Base-by-base conservation (phyloP, 1,140 invertebrate species). In the Cydia pomonella region DNA sequence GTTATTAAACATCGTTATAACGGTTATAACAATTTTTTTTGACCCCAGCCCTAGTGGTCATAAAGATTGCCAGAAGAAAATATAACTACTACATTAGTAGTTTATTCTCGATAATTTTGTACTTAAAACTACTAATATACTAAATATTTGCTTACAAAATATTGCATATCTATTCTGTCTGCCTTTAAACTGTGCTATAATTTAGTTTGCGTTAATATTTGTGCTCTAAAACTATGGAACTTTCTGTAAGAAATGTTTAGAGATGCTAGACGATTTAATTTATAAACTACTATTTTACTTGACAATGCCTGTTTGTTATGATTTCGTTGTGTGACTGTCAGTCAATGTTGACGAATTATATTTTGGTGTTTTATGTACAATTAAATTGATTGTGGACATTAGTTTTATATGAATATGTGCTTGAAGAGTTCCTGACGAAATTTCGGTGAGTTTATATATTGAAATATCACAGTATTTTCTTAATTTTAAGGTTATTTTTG, bases 271-370 rank as follows among this genome's bases (percentile, higher is more conserved):
- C 2, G 5, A 50, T n/a, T 50, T 16, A n/a, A 16, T 6, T 0
- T 6, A n/a, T n/a, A 50, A 50, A 18, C 47, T 50, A n/a, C 41
- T 12, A 44, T 44, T 18, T 50, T 13, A 7, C 25, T 69, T 69
- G 25, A 69, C 27, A 69, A 18, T 69, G 33, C 7, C 21, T 16
- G 25, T 33, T 69, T 69, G 25, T 69, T 69, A 69, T 69, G n/a
- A 33, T 69, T 69, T n/a, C 18, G 33, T 33, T n/a, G 64, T 69
- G 64, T 69, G 23, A 66, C 16, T 66, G 23, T 27, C 64, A 69
- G 27, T 33, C 16, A 69, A 69, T 69, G 64, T 69, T 33, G 16
- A 69, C 25, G n/a, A 69, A 69, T 29, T 29, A 5, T 23, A 23
- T 59, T 23, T 23, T 59, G 53, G 7, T 59, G 10, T 59, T 10